phyloP scores from a whole-genome alignment of 2,113 vertebrate species.

The Octodon degus region DNA sequence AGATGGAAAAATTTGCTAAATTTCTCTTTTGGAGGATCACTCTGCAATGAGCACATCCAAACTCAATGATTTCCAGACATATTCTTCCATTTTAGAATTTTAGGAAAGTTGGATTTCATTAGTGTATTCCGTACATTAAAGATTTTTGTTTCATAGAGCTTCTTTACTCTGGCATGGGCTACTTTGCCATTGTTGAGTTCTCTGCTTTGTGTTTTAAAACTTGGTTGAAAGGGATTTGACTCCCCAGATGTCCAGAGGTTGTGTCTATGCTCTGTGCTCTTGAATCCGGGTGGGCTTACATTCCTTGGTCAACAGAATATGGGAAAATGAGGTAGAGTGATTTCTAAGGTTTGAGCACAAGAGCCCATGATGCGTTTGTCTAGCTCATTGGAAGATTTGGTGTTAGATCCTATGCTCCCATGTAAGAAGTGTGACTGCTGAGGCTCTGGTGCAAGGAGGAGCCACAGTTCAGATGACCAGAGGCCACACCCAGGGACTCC shows the following conservation, averaged over 20 bases:
- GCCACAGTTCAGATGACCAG: not conserved
- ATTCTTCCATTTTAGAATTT: conserved; percentile 5
- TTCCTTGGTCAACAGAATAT: not conserved
- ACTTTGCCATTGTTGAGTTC: not conserved
- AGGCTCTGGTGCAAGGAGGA: not conserved
- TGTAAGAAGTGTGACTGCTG: not conserved
- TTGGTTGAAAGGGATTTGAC: not conserved
- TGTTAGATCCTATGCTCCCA: not conserved
- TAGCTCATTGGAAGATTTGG: not conserved
- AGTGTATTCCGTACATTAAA: not conserved
- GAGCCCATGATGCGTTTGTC: not conserved
- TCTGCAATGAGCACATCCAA: not conserved
- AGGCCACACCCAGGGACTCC: not conserved
- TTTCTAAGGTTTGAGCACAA: not conserved
- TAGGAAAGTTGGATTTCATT: conserved; percentile 35
- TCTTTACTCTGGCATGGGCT: not conserved
- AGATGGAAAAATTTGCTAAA: conserved; percentile 5
- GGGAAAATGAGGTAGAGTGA: not conserved
- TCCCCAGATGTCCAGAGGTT: not conserved
- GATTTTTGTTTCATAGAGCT: not conserved
- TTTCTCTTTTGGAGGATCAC: conserved; percentile 14
- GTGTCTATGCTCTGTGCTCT: not conserved
- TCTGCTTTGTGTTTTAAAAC: not conserved
- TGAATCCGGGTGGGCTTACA: not conserved
- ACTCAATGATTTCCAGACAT: not conserved